Conservation (phyloP, 2,797 vertebrate genomes). For the Ispidina lecontei region DNA sequence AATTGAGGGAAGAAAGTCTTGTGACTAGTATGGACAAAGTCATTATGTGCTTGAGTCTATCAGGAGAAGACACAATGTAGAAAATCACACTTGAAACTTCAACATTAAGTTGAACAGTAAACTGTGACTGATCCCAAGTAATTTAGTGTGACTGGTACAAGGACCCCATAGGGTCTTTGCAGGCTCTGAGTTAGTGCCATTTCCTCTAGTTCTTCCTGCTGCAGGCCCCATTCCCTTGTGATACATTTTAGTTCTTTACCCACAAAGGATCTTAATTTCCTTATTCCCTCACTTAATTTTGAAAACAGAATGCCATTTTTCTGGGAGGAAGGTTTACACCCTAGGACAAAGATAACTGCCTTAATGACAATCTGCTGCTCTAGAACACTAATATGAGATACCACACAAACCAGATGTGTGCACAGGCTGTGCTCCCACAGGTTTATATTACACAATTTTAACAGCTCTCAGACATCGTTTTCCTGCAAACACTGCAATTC, state of each 20-base stretch:
- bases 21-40: slow-evolving; percentile 68
- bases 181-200: slow-evolving; percentile 53
- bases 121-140: slow-evolving; percentile 40
- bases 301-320: slow-evolving; percentile 69
- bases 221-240: slow-evolving; percentile 79
- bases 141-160: slow-evolving; percentile 46
- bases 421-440: neutral
- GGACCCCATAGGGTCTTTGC: neutral
- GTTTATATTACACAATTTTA: neutral
- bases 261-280: slow-evolving; percentile 79
- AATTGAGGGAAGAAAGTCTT: neutral
- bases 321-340: slow-evolving; percentile 58
- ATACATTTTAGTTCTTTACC: slow-evolving; percentile 83
- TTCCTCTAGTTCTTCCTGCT: slow-evolving; percentile 76
- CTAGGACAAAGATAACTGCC: slow-evolving; percentile 4
- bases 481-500: neutral
- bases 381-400: neutral
- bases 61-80: slow-evolving; percentile 52
- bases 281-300: slow-evolving; percentile 78
- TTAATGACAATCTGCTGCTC: neutral
- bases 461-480: neutral
- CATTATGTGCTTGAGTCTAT: slow-evolving; percentile 70
- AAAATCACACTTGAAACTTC: neutral
- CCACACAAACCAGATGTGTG: neutral
- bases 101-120: slow-evolving; percentile 56